A percentile compares a stretch with the other conserved stretches of the same genome.
Evolutionary conservation across 1,140 invertebrate genomes (phyloP).

Genomic region (Hyles euphorbiae): DNA sequence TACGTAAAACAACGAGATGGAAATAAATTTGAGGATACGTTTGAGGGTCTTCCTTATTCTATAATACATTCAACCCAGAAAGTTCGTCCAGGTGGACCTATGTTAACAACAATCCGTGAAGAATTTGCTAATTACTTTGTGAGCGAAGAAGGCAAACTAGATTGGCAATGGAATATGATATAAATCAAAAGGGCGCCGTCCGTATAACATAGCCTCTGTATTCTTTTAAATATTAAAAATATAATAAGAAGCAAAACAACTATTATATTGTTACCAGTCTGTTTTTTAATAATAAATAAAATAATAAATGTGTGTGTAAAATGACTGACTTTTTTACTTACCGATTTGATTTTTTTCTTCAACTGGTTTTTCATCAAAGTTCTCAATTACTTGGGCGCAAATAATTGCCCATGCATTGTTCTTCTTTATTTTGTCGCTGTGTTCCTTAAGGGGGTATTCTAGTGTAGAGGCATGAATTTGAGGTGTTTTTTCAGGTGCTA

Average conservation of each 20-base stretch:
- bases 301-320: neutral
- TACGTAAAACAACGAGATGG: conserved; percentile 49
- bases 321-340: neutral
- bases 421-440: conserved; percentile 19
- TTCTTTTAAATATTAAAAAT: too few species aligned
- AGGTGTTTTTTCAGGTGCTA: too few species aligned
- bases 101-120: conserved; percentile 26
- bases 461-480: too few species aligned
- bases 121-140: conserved; percentile 31
- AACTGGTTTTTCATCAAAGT: conserved; percentile 18
- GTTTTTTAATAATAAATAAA: too few species aligned
- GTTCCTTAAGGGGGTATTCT: too few species aligned
- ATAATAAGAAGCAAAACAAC: too few species aligned
- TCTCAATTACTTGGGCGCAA: conserved; percentile 20
- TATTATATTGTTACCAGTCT: too few species aligned
- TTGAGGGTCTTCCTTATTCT: conserved; percentile 23
- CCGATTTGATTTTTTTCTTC: conserved; percentile 13
- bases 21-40: conserved; percentile 35
- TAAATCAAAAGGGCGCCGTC: conserved; percentile 7
- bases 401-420: conserved; percentile 20
- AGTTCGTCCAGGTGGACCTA: conserved; percentile 23
- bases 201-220: too few species aligned
- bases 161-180: conserved; percentile 27
- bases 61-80: conserved; percentile 22
- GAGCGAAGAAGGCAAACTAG: conserved; percentile 21